Conservation (phyloP, 2,113 vertebrate species). For the Pampusana beccarii region DNA sequence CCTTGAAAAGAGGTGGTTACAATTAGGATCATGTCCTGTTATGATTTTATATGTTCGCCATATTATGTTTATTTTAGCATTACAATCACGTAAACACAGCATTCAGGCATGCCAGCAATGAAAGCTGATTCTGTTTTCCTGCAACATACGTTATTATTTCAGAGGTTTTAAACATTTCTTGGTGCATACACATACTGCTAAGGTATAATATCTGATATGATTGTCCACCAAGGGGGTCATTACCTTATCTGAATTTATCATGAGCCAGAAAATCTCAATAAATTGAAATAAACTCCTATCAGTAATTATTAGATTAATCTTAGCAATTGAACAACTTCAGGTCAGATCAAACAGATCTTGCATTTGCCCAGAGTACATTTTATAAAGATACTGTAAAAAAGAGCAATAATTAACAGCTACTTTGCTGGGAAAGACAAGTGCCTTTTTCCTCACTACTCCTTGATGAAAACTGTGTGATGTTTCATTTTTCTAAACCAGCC, state of each 20-base stretch:
- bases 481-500: not conserved
- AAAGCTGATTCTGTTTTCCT: not conserved
- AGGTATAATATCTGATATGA: not conserved
- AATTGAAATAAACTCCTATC: not conserved
- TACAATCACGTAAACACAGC: not conserved
- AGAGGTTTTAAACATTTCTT: not conserved
- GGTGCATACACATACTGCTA: rapidly evolving
- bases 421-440: not conserved
- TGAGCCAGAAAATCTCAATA: not conserved
- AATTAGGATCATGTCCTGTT: not conserved
- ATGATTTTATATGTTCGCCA: not conserved
- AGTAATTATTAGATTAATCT: not conserved
- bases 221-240: not conserved
- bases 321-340: not conserved
- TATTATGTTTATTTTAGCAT: not conserved
- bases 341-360: not conserved
- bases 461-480: not conserved
- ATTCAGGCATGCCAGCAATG: not conserved
- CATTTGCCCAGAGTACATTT: not conserved
- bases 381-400: not conserved
- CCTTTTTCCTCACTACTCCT: not conserved
- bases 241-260: not conserved
- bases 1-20: not conserved
- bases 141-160: rapidly evolving
- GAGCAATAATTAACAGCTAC: not conserved